These are phyloP conservation scores for Eupeodes latifasciatus DNA, from an alignment of 2,888 invertebrate genomes.

Conservation along the genomic window DNA sequence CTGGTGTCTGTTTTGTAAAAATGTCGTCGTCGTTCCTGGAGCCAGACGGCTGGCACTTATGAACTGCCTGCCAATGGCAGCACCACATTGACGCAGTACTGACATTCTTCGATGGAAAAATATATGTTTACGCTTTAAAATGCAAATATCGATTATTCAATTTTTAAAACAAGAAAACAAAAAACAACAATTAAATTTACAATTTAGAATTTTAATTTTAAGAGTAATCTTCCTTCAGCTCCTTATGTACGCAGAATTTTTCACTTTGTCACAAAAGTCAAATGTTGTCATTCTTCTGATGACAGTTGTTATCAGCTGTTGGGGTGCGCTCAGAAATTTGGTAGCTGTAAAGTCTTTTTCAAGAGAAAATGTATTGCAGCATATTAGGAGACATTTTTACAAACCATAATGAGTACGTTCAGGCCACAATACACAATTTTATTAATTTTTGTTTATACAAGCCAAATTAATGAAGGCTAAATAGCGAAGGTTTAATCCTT, in stretches of 20 bases:
- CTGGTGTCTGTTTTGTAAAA: slow-evolving; percentile 3
- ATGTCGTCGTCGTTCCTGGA: slow-evolving; percentile 13
- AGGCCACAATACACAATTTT: too few species aligned
- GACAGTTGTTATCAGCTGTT: slow-evolving; percentile 36
- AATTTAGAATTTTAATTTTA: not conserved
- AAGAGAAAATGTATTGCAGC: not conserved
- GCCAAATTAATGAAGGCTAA: too few species aligned
- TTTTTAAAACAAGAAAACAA: not conserved
- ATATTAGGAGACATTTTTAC: not conserved
- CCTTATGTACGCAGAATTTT: not conserved
- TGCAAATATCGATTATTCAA: not conserved
- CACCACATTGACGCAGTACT: slow-evolving; percentile 78
- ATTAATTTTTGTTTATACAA: too few species aligned
- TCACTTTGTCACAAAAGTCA: not conserved
- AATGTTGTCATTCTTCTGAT: not conserved
- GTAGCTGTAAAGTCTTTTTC: not conserved
- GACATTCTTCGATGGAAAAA: slow-evolving; percentile 71
- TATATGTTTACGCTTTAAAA: not conserved
- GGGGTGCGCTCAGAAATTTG: not conserved
- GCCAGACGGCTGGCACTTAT: slow-evolving; percentile 41
- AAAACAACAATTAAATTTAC: not conserved
- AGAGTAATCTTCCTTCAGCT: not conserved
- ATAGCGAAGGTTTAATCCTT: too few species aligned
- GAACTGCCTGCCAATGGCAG: slow-evolving; percentile 71
- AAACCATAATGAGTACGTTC: not conserved